Base-by-base conservation (phyloP, 1,140 invertebrate genomes). In the Brachionus manjavacas region DNA sequence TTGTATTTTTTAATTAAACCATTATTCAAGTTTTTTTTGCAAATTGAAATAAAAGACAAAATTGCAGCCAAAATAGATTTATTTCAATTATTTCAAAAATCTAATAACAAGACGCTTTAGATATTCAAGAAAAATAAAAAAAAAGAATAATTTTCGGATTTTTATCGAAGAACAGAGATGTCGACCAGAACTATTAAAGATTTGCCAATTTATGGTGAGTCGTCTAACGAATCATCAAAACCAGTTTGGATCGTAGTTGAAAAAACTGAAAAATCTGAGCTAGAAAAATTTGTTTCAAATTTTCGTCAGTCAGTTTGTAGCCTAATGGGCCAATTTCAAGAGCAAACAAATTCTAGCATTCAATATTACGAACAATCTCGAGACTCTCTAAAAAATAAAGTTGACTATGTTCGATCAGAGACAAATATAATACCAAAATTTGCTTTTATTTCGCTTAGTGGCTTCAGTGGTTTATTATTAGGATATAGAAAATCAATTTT, bases 401-500 rank as follows among this genome's bases (percentile, higher is more conserved):
- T 35, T 20, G 31, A 81, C 9, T 81, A 81, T 46, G 25, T 81
- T 43, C 31, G 79, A 20, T 81, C 79, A 43, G 79, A 81, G 52
- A 81, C 79, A 4, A 81, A 81, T 25, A 64, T 81, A 12, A 12
- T 81, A 20, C 79, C 79, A 9, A 81, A 81, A 68, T 8, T 81
- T 28, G 79, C 64, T 16, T 81, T 81, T 68, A 81, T 81, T 46
- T 81, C 79, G 0, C 25, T 81, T 14, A 81, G 79, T 25, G 79
- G 79, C 28, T 8, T 81, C 16, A 81, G 79, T 68, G 79, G 79
- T 43, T 68, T 81, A 55, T 43, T 81, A 14, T 14, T 81, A 6
- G 79, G 79, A 23, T 81, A 64, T 14, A 64, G 28, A 43, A 60
- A 68, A 68, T 81, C 79, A 6, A 64, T 28, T 41, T 64, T 81